Conservation (phyloP, 2,113 vertebrate genomes). For the Xiphophorus hellerii region DNA sequence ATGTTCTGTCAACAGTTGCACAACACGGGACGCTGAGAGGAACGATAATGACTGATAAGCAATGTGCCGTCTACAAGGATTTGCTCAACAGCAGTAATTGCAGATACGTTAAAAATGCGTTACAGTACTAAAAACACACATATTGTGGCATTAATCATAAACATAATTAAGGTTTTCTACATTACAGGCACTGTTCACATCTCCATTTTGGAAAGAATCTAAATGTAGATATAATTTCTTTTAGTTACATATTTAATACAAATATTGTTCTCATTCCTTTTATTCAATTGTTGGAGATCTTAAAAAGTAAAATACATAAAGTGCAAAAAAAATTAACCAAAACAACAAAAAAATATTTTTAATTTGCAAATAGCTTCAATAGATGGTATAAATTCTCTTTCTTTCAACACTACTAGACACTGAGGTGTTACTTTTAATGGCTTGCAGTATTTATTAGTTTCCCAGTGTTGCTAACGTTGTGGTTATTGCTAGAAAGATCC, state of each 20-base stretch:
- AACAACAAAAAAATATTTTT: too few species aligned
- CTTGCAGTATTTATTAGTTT: conserved; percentile 12
- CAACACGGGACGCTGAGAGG: background rate
- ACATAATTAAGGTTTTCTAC: too few species aligned
- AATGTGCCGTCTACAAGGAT: background rate
- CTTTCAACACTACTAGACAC: conserved; percentile 17
- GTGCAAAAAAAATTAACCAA: too few species aligned
- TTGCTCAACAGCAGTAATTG: background rate
- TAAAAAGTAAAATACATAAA: too few species aligned
- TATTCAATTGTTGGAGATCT: too few species aligned
- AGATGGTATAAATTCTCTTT: background rate
- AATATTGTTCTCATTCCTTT: too few species aligned
- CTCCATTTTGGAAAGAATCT: too few species aligned
- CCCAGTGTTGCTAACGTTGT: background rate
- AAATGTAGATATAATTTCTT: too few species aligned
- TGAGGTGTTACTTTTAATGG: conserved; percentile 38
- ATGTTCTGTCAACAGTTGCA: conserved; percentile 16
- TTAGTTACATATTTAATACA: too few species aligned
- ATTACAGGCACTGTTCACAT: too few species aligned
- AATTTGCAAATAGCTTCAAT: background rate
- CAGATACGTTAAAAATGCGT: background rate
- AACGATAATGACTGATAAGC: background rate
- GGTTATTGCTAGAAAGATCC: background rate
- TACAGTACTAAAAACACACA: too few species aligned
- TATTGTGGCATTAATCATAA: too few species aligned